Percentiles rank a stretch among this genome's conserved stretches.
phyloP scores from a whole-genome alignment of 2,797 vertebrate genomes.

The Carcharodon carcharias region DNA sequence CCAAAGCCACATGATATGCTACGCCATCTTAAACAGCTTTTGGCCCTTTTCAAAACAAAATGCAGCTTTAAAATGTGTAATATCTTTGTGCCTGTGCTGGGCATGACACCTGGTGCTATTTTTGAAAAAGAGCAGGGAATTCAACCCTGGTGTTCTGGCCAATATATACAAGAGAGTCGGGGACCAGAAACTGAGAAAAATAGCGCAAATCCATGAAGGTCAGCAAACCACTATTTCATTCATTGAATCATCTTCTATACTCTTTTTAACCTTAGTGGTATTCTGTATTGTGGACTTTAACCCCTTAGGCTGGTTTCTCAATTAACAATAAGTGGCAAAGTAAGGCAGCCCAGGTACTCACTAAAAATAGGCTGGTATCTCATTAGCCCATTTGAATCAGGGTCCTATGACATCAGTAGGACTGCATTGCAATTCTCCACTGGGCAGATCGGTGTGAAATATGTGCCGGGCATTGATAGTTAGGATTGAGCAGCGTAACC shows the following conservation, averaged over 20 bases:
- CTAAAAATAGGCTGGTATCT: background rate
- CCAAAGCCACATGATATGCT: too few species aligned
- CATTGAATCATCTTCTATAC: background rate
- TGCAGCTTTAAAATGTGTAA: too few species aligned
- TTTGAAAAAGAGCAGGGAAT: too few species aligned
- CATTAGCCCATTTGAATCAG: background rate
- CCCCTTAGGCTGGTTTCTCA: background rate
- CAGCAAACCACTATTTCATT: background rate
- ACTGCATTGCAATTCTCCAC: background rate
- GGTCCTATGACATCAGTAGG: too few species aligned
- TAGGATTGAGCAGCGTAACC: background rate
- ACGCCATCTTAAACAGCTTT: too few species aligned
- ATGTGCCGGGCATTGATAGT: background rate
- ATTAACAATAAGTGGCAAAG: background rate
- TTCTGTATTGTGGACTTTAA: background rate
- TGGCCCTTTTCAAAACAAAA: too few species aligned
- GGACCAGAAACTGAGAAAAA: too few species aligned
- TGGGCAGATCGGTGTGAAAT: background rate
- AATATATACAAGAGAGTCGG: too few species aligned
- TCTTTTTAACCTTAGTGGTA: background rate
- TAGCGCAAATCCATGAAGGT: too few species aligned
- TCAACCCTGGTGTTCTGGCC: too few species aligned
- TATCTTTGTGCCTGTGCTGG: too few species aligned
- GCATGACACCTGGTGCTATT: too few species aligned
- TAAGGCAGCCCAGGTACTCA: background rate